These are phyloP conservation scores for Holacanthus passer DNA, from an alignment of 2,113 vertebrate species.

Conservation along the genomic window DNA sequence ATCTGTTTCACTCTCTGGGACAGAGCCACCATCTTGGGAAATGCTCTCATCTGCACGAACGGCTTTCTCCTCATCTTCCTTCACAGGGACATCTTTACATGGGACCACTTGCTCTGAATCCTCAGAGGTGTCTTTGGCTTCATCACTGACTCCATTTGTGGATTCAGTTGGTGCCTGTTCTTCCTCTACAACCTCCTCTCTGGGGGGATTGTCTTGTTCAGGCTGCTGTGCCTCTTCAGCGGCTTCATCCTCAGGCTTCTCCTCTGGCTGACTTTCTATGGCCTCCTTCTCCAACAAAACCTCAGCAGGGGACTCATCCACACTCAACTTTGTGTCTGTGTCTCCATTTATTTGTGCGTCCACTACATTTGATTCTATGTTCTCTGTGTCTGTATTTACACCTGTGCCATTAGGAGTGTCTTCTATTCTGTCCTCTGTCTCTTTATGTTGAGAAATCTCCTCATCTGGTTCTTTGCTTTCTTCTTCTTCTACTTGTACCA, in stretches of 20 bases:
- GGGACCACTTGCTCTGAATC: conserved; percentile 41
- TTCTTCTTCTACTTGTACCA: conserved; percentile 44
- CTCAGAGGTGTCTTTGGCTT: conserved; percentile 54
- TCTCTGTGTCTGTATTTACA: conserved; percentile 24
- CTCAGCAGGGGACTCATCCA: conserved; percentile 41
- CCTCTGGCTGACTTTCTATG: conserved; percentile 41
- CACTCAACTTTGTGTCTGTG: conserved; percentile 14
- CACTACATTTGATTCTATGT: conserved; percentile 24
- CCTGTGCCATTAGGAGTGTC: conserved; percentile 31
- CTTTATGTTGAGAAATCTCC: conserved; percentile 25
- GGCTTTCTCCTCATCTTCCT: conserved; percentile 67
- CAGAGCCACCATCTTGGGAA: conserved; percentile 59
- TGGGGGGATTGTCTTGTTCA: conserved; percentile 39
- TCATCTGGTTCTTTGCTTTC: conserved; percentile 62
- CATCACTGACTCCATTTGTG: conserved; percentile 51
- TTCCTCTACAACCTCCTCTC: conserved; percentile 30
- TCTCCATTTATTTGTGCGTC: conserved; percentile 43
- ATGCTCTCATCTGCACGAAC: conserved; percentile 48
- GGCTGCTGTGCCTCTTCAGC: conserved; percentile 44
- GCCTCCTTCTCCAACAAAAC: conserved; percentile 38
- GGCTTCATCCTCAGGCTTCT: conserved; percentile 32
- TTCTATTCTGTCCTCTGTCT: conserved; percentile 23
- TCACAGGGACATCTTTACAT: conserved; percentile 47
- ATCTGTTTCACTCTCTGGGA: conserved; percentile 71
- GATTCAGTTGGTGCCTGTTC: conserved; percentile 58